Evolutionary conservation across 1,140 invertebrate species (phyloP).

Genomic region (Apis laboriosa): DNA sequence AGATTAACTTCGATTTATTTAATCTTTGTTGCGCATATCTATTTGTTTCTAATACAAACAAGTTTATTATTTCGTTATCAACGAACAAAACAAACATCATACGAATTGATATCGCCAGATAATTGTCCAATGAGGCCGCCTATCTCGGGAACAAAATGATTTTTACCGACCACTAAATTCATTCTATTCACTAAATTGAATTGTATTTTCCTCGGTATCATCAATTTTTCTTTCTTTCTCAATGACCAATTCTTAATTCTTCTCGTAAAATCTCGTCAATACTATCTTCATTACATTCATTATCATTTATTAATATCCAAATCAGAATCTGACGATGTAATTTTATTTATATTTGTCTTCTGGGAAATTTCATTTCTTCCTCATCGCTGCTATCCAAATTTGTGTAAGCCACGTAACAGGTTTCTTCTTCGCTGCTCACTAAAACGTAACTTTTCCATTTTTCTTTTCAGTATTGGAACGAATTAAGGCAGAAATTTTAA

Average conservation of each 20-base stretch:
- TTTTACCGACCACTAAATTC: conserved; percentile 34
- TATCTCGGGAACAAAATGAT: not conserved
- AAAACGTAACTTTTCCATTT: conserved; percentile 27
- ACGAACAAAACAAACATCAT: too few species aligned
- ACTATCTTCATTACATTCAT: conserved; percentile 28
- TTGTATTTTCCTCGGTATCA: conserved; percentile 32
- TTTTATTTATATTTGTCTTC: not conserved
- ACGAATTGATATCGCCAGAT: not conserved
- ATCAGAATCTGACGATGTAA: conserved; percentile 37
- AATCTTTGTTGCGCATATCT: not conserved
- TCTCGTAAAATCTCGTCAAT: conserved; percentile 40
- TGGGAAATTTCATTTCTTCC: conserved; percentile 22
- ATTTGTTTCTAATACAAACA: not conserved
- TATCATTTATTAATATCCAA: conserved; percentile 40
- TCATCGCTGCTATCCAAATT: conserved; percentile 35
- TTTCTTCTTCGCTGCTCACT: conserved; percentile 26
- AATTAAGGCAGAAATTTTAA: conserved; percentile 37
- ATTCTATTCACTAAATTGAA: conserved; percentile 30
- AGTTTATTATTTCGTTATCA: not conserved
- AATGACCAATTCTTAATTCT: conserved; percentile 41
- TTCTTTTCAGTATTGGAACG: conserved; percentile 38
- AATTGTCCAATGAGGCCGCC: not conserved
- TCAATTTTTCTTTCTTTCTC: conserved; percentile 31
- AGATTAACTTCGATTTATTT: not conserved
- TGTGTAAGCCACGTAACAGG: conserved; percentile 27